Evolutionary conservation across 2,888 invertebrate genomes (phyloP).

Genomic region (Macrostomum cliftonense): DNA sequence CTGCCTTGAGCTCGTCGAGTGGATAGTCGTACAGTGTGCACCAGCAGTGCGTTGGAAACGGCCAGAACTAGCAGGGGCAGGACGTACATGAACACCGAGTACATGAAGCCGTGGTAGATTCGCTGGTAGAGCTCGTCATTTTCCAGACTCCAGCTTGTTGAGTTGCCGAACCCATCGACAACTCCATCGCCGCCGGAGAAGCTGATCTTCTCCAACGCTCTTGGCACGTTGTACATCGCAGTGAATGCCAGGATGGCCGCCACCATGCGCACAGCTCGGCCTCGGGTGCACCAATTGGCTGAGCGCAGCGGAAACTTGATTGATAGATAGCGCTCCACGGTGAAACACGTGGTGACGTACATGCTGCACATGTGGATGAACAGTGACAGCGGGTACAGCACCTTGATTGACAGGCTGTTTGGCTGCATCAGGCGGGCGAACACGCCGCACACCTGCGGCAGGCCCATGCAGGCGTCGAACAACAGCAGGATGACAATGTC

Average conservation of each 20-base stretch:
- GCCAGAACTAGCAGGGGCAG: background rate
- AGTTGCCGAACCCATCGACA: constrained; percentile 7
- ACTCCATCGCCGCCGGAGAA: constrained; percentile 15
- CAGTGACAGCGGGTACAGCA: constrained; percentile 53
- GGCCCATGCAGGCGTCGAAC: constrained; percentile 26
- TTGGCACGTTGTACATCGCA: constrained; percentile 62
- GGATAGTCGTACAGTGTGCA: constrained; percentile 21
- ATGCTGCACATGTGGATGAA: constrained; percentile 79
- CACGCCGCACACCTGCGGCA: constrained; percentile 21
- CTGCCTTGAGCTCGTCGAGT: constrained; percentile 80
- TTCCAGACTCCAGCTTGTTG: background rate
- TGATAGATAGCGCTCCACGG: constrained; percentile 75
- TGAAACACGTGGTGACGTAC: constrained; percentile 53
- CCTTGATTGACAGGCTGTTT: too few species aligned
- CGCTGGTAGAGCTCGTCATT: constrained; percentile 14
- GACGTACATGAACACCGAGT: constrained; percentile 1
- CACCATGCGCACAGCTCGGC: constrained; percentile 64
- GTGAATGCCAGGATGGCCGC: constrained; percentile 60
- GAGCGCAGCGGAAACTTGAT: constrained; percentile 56
- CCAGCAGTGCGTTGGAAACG: background rate
- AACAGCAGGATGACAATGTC: constrained; percentile 67
- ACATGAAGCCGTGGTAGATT: constrained; percentile 3
- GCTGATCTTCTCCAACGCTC: constrained; percentile 41
- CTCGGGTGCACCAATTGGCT: constrained; percentile 70
- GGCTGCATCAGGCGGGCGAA: background rate